Evolutionary conservation across 2,113 vertebrate species (phyloP).

Genomic region (Ictalurus punctatus): DNA sequence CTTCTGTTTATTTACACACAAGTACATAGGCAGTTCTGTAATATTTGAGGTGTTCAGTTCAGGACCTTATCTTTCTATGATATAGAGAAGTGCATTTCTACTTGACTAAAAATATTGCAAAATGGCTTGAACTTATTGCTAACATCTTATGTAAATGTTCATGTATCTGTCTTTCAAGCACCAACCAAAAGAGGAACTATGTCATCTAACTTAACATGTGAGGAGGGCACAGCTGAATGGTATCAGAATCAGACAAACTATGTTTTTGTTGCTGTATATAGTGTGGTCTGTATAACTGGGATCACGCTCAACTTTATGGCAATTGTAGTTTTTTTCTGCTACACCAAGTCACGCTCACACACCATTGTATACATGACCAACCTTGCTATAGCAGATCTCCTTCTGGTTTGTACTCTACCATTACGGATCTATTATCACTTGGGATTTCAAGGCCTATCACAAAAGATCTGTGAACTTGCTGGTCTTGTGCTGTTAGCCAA

Average conservation of each 20-base stretch:
- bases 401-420: conserved; percentile 68
- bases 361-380: conserved; percentile 75
- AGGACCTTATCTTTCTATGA: background rate
- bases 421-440: conserved; percentile 63
- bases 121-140: background rate
- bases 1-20: background rate
- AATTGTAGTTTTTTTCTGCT: conserved; percentile 60
- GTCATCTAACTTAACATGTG: conserved; percentile 7
- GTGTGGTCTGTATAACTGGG: conserved; percentile 54
- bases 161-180: conserved; percentile 19
- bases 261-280: conserved; percentile 51
- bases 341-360: conserved; percentile 62
- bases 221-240: background rate
- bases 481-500: conserved; percentile 69
- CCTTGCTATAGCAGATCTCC: conserved; percentile 67
- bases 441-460: fast-evolving
- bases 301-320: conserved; percentile 62
- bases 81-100: background rate
- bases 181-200: conserved; percentile 28
- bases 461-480: conserved; percentile 49
- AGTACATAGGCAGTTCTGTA: background rate
- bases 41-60: background rate
- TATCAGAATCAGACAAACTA: background rate
- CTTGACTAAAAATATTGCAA: background rate
- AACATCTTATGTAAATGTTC: background rate